Percentiles rank a stretch among this genome's conserved stretches.
Conservation (phyloP, 2,888 invertebrate genomes). For the Andrena hattorfiana region DNA sequence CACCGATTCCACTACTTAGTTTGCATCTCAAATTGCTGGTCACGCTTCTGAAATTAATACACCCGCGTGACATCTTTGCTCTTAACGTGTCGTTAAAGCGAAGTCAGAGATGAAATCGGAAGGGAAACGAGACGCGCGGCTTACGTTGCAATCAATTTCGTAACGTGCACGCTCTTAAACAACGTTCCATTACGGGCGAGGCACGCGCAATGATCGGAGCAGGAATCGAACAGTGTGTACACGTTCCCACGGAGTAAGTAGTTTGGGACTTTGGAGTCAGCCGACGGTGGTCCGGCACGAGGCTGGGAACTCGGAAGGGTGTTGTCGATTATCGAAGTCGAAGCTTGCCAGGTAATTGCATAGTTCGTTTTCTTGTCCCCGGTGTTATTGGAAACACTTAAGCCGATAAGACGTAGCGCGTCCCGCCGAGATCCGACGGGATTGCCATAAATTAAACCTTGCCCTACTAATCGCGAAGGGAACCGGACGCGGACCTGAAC, state of each 20-base stretch:
- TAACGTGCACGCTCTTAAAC: conserved; percentile 24
- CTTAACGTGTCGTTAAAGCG: neutral
- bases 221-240: conserved; percentile 58
- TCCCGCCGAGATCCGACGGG: neutral
- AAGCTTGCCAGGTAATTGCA: conserved; percentile 72
- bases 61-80: too few relatives aligned
- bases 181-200: conserved; percentile 52
- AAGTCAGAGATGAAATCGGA: conserved; percentile 8
- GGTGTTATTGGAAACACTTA: conserved; percentile 68
- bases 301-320: conserved; percentile 67
- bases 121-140: neutral
- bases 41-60: too few relatives aligned
- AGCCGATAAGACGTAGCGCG: conserved; percentile 51
- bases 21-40: too few relatives aligned
- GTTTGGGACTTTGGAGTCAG: conserved; percentile 66
- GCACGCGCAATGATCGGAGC: conserved; percentile 65
- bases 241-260: conserved; percentile 69
- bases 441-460: conserved; percentile 49
- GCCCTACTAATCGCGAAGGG: neutral
- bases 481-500: too few relatives aligned
- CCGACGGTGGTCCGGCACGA: conserved; percentile 44
- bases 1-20: too few relatives aligned
- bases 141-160: conserved; percentile 39
- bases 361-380: conserved; percentile 72
- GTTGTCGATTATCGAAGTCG: conserved; percentile 75